Evolutionary conservation across 2,888 invertebrate genomes (phyloP).

Genomic region (Hermodice carunculata): DNA sequence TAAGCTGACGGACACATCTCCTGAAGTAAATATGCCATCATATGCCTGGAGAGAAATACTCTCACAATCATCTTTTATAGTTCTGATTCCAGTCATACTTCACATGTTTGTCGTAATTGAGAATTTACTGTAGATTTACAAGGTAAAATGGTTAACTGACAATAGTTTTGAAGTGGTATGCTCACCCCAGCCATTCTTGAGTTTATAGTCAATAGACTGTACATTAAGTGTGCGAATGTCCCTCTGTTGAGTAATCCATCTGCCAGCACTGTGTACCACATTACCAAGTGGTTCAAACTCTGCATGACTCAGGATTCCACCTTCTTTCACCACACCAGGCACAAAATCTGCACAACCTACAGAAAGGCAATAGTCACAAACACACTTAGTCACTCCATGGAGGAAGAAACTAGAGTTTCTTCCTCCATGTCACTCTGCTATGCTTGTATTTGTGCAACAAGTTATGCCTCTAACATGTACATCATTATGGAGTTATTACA

Average conservation of each 20-base stretch:
- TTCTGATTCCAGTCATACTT: no score
- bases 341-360: constrained; percentile 33
- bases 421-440: not conserved
- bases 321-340: constrained; percentile 8
- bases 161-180: no score
- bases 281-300: constrained; percentile 15
- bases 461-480: not conserved
- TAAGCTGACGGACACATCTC: no score
- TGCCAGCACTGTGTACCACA: constrained; percentile 12
- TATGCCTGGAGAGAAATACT: no score
- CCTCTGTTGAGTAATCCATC: constrained; percentile 24
- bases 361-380: not conserved
- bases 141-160: not conserved
- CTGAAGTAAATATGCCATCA: no score
- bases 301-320: constrained; percentile 2
- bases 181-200: constrained; percentile 24
- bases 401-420: not conserved
- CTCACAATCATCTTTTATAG: no score
- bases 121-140: not conserved
- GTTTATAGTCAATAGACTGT: constrained; percentile 33
- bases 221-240: constrained; percentile 16
- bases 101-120: not conserved
- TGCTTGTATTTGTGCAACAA: not conserved
- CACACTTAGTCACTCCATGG: not conserved
- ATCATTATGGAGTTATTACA: no score